Evolutionary conservation across 2,113 vertebrate species (phyloP).

Genomic region (Caranx ignobilis): DNA sequence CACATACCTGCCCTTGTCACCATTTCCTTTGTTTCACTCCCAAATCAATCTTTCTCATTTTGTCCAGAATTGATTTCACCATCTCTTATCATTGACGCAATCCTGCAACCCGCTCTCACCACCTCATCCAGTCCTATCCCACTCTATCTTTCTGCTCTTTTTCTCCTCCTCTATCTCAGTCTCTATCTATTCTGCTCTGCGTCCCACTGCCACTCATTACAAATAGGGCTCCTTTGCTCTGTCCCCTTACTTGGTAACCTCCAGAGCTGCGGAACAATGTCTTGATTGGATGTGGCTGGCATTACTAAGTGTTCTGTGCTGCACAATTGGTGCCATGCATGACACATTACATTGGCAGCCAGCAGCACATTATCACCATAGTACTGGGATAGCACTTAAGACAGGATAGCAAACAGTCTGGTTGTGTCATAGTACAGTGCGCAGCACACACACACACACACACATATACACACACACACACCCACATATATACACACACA

Average conservation of each 20-base stretch:
- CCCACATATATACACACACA: no score
- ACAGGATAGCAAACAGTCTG: slow-evolving; percentile 36
- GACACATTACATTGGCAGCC: slow-evolving; percentile 44
- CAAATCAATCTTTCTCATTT: slow-evolving; percentile 82
- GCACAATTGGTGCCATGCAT: slow-evolving; percentile 57
- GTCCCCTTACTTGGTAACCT: slow-evolving; percentile 55
- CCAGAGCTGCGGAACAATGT: slow-evolving; percentile 65
- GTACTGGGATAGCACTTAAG: slow-evolving; percentile 27
- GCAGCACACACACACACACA: no score
- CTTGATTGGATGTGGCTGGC: slow-evolving; percentile 72
- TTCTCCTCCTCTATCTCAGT: slow-evolving; percentile 40
- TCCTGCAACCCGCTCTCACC: slow-evolving; percentile 44
- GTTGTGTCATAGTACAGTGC: background rate
- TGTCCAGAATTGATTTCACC: slow-evolving; percentile 76
- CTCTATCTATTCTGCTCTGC: slow-evolving; percentile 36
- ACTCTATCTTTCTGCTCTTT: slow-evolving; percentile 44
- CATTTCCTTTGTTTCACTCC: slow-evolving; percentile 71
- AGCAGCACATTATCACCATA: slow-evolving; percentile 33
- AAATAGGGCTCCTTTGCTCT: slow-evolving; percentile 54
- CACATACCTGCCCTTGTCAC: slow-evolving; percentile 38
- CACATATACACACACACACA: no score
- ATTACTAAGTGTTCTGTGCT: slow-evolving; percentile 64
- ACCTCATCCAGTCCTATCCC: slow-evolving; percentile 41
- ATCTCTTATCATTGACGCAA: slow-evolving; percentile 68
- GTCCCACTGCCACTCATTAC: slow-evolving; percentile 67